Base-by-base conservation (phyloP, 92 coral and sea anemone genomes). In the Palythoa grandis region DNA sequence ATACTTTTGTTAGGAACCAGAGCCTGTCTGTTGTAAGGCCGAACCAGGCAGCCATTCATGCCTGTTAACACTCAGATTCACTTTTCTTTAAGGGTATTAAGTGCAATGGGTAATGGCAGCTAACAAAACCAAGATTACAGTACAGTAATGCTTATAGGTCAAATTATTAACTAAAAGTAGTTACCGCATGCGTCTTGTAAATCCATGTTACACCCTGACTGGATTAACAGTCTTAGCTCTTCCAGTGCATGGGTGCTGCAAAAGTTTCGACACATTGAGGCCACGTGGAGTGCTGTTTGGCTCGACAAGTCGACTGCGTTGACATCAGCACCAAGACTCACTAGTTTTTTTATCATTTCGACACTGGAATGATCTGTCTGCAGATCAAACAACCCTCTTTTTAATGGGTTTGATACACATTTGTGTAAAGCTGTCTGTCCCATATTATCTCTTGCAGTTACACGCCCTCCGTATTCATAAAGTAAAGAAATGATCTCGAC, bases 231-330 rank as follows among this genome's bases (percentile, higher is more conserved):
- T 43, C 43, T 60, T 4, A 79, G 47, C 29, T 79, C 84, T 12
- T 79, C 73, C 35, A 79, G 4, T 6, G 84, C 84, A 12, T 35
- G 58, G n/a, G 52, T 16, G 73, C 20, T 58, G 53, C 38, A 25
- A 66, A 79, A 79, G 35, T 79, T 79, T 22, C 84, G 84, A 60
- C 84, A 79, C 70, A 60, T 60, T 16, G 71, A 13, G 38, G 84
- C 72, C n/a, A 79, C 84, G 48, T 79, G 84, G 2, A 79, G 73
- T 53, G 73, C 73, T 60, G 84, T 60, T 79, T 79, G 73, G 19
- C 72, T 52, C 11, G 16, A 58, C 8, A 71, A 35, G 53, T 79
- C 84, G 14, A 29, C 84, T 12, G 84, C 84, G 23, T 79, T 79
- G 19, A 79, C 23, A 47, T 79, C 54, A 19, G 72, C 84, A 13